Base-by-base conservation (phyloP, 2,888 invertebrate genomes). In the Pharmacophagus antenor region DNA sequence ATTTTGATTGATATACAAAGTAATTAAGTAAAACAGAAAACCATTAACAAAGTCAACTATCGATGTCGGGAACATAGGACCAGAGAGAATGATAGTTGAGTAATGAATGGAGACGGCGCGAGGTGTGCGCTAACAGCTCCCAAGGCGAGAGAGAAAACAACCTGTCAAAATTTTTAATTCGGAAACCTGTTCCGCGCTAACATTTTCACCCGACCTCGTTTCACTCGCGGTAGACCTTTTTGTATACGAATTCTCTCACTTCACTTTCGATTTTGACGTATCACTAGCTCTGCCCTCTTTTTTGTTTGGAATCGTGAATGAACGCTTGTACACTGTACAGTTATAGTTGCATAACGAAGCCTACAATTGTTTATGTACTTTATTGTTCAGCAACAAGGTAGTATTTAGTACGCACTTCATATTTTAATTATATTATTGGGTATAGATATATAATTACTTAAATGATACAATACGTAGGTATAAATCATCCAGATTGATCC, bases 201-300 rank as follows among this genome's bases (percentile, higher is more conserved):
- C 69, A 74, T 82, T 86, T 84, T 77, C 81, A 75, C 73, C 71
- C 71, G 80, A 77, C 84, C 85, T 77, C 82, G 73, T 80, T 85
- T 71, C 65, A 49, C 42, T n/a, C n/a, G 17, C 66, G 67, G n/a
- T n/a, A 67, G 67, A 71, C 66, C 73, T 79, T 82, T 82, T 80
- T 77, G 73, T 69, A n/a, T n/a, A n/a, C 63, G 65, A 66, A 68
- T 75, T 80, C 75, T n/a, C n/a, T 68, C 77, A 73, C 55, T 73
- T 73, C 74, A 84, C 85, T 85, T 85, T 85, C 85, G 72, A 76
- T 85, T 82, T 81, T 75, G 69, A 71, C 61, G 61, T 61, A 61
- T 52, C 58, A 41, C 52, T 31, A 25, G 52, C 31, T 23, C 23
- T 21, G 7, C 56, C 15, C 56, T 56, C 27, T 56, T 48, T 56